A percentile compares a stretch with the other conserved stretches of the same genome.
phyloP scores from a whole-genome alignment of 1,140 invertebrate genomes.

The Drosophila suzukii region DNA sequence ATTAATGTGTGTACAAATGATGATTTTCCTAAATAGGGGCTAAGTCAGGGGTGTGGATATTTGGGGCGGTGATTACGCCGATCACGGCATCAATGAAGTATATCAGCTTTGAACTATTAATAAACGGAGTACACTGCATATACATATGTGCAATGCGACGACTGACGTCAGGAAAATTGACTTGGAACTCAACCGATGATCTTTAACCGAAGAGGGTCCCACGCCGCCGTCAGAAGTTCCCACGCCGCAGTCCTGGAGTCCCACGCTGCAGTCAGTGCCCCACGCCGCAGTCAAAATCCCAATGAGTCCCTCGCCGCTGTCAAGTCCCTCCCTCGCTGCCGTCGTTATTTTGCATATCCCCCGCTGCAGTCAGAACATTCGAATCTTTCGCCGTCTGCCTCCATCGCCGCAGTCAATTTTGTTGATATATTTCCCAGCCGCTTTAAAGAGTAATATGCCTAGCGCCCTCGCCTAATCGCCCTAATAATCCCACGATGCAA shows the following conservation, averaged over 20 bases:
- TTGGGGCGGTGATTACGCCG: constrained; percentile 34
- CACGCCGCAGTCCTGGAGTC: constrained; percentile 61
- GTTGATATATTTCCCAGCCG: neutral
- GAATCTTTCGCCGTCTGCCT: no score
- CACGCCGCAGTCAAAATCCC: neutral
- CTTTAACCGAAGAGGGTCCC: constrained; percentile 32
- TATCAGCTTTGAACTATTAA: constrained; percentile 75
- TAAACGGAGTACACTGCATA: neutral
- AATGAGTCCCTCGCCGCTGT: neutral
- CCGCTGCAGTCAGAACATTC: no score
- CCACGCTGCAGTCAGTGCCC: constrained; percentile 42
- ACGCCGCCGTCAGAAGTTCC: constrained; percentile 54
- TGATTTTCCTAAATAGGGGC: constrained; percentile 58
- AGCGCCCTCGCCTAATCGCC: constrained; percentile 40
- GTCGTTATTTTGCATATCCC: neutral
- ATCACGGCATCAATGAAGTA: constrained; percentile 47
- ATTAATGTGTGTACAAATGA: constrained; percentile 51
- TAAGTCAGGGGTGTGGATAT: constrained; percentile 53
- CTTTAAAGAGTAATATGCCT: constrained; percentile 7
- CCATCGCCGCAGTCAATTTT: no score
- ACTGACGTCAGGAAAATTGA: constrained; percentile 2
- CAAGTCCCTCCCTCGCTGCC: neutral
- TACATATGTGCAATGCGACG: neutral
- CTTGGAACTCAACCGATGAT: constrained; percentile 66
- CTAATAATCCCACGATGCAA: constrained; percentile 47